Evolutionary conservation across 1,140 invertebrate species (phyloP), one percentile per base, ranked within the genome.

Genomic region (Lasaia peninsularis): DNA sequence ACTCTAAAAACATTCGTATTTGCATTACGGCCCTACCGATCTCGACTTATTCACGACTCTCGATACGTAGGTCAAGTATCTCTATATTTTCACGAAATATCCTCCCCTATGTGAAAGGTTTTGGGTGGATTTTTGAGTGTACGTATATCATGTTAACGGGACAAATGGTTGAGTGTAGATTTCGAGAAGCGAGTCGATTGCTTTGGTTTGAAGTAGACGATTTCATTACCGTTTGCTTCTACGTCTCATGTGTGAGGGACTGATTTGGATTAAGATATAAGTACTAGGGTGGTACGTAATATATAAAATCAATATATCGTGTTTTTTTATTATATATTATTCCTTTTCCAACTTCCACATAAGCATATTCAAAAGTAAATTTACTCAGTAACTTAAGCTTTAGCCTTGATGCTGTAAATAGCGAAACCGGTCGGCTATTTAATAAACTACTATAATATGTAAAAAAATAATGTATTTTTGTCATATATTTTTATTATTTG

Each of bases 1-100:
- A 65, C 55, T 75, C 66, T 70, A 77, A 76, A 84, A 82, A 84
- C 76, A 84, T 76, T 77, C 71, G 71, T 80, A 84, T 86, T 86
- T 86, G 80, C 79, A 82, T 86, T 80, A 70, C 69, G 64, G 60
- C 67, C 68, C 62, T 60, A 72, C 68, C 69, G 75, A 76, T 82
- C 80, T 67, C 68, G 69, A 69, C 72, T 74, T 71, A 68, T 67
- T 71, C 69, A 20, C 63, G 60, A 64, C 57, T 58, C 61, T 60
- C 75, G 75, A 77, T 78, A 80, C 65, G 59, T 48, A 71, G 73
- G 78, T 80, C 75, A 76, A 78, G 71, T 64, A 62, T 35, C 32
- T 21, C 21, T 18, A 37, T 12, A 10, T 53, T 10, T 48, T 37
- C 51, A 58, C 20, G 14, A 52, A 54, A 65, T 33, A 57, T 33